Conservation (phyloP, 64 coral and sea anemone genomes). For the Stichodactyla helianthus region DNA sequence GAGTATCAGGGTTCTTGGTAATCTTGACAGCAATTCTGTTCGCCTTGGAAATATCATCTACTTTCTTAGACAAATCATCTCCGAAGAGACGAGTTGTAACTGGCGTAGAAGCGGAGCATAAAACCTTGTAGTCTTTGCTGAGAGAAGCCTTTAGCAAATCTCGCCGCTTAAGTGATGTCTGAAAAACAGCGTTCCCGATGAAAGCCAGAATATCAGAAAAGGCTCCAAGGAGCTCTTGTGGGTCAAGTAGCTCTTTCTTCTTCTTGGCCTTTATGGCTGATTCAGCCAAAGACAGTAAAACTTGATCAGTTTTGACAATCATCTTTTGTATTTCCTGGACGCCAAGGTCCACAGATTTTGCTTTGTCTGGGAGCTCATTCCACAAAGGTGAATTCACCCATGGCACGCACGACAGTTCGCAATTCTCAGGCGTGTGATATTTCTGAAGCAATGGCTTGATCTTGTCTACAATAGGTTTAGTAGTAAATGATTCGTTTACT, state of each 20-base stretch:
- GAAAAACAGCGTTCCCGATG: slow-evolving; percentile 29
- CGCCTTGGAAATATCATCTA: no score
- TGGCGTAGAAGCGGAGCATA: no score
- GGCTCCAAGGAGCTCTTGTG: background rate
- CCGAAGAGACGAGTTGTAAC: no score
- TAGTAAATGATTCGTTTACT: background rate
- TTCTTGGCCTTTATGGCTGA: slow-evolving; percentile 39
- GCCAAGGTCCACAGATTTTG: slow-evolving; percentile 33
- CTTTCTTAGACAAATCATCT: no score
- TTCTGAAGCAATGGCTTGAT: slow-evolving; percentile 34
- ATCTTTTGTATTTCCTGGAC: slow-evolving; percentile 45
- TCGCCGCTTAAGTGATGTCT: slow-evolving; percentile 31
- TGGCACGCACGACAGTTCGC: slow-evolving; percentile 28
- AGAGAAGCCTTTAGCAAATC: no score
- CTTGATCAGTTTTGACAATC: slow-evolving; percentile 29
- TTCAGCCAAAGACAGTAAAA: slow-evolving; percentile 26
- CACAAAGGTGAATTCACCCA: slow-evolving; percentile 39
- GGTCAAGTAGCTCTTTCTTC: slow-evolving; percentile 14
- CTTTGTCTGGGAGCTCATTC: slow-evolving; percentile 40
- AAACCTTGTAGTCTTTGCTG: no score
- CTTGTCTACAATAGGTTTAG: background rate
- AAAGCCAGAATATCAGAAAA: slow-evolving; percentile 28
- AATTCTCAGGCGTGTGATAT: slow-evolving; percentile 35
- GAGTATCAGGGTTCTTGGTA: no score
- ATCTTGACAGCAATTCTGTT: no score